Base-by-base conservation (phyloP, 2,797 vertebrate genomes). In the Anas bernieri region DNA sequence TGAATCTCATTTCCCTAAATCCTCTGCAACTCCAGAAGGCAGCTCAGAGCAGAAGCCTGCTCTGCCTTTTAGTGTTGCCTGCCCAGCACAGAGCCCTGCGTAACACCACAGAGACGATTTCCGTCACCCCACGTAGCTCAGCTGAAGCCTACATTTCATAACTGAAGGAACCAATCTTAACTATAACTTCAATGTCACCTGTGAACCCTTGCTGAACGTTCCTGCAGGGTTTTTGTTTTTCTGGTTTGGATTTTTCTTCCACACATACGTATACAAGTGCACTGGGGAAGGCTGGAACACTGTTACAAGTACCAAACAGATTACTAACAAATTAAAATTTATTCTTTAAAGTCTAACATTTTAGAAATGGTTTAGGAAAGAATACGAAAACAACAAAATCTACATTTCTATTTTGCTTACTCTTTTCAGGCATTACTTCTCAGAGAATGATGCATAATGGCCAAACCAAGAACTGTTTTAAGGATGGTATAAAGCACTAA, bases 201-300 rank as follows among this genome's bases (percentile, higher is more conserved):
- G 48, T 11, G 17, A 86, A 69, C 6, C 50, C 63, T 37, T 2
- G 4, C 13, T 30, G 11, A 79, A 79, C 31, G 48, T 18, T 15
- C 4, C 26, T 30, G 12, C 35, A 26, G 12, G 21, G 33, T 82
- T 52, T 41, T 25, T 59, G 25, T 41, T 55, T 25, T 43, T 85
- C 64, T 55, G 12, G 12, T 61, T 52, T 66, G 39, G 52, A 48
- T 55, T 72, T 76, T 64, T 80, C 46, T 46, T 59, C 25, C 46
- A 88, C 7, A 13, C 0, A 1, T 21, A 64, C 1, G 12, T n/a
- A 35, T 28, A 17, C 1, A 2, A 64, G 30, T 17, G 7, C 46
- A 48, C 9, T 33, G 6, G 23, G 35, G 46, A 67, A n/a, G 73
- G 35, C n/a, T 68, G 46, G 21, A 62, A 62, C 12, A 13, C 8